Evolutionary conservation across 2,113 vertebrate species (phyloP).

Genomic region (Pollimyrus isidori): DNA sequence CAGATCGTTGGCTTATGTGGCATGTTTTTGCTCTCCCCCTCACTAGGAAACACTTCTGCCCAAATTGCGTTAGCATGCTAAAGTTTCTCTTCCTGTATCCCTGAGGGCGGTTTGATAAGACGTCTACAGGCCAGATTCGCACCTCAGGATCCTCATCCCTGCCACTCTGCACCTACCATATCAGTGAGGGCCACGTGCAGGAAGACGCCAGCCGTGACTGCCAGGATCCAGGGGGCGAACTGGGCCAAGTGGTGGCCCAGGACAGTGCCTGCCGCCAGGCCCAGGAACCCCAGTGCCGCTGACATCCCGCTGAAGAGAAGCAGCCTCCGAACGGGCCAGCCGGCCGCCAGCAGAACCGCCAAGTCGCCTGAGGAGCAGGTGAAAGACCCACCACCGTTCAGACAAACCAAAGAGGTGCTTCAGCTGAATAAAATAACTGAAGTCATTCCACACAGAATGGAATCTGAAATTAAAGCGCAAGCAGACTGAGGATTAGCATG

Average conservation of each 20-base stretch:
- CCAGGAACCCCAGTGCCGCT: conserved; percentile 59
- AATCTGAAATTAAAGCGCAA: not conserved
- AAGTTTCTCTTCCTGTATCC: not conserved
- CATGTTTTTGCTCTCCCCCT: not conserved
- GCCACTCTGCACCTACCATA: conserved; percentile 53
- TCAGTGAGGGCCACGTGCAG: conserved; percentile 72
- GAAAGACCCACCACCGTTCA: not conserved
- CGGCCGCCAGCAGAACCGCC: conserved; percentile 62
- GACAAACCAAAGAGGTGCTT: not conserved
- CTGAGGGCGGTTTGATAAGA: not conserved
- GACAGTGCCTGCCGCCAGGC: conserved; percentile 47
- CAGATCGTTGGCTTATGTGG: not conserved
- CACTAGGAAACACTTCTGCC: not conserved
- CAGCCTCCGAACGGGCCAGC: conserved; percentile 48
- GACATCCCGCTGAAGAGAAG: conserved; percentile 60
- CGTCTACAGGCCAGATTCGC: not conserved
- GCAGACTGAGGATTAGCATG: not conserved
- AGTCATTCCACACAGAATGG: not conserved
- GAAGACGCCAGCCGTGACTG: conserved; percentile 68
- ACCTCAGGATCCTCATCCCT: not conserved
- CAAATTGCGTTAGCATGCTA: not conserved
- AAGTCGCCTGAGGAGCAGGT: conserved; percentile 58
- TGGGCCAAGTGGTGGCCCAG: conserved; percentile 52
- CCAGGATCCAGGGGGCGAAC: conserved; percentile 69
- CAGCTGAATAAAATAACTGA: not conserved